A percentile compares a stretch with the other conserved stretches of the same genome.
These are phyloP conservation scores for Phoxinus phoxinus DNA, from an alignment of 2,113 vertebrate species.

Conservation along the genomic window DNA sequence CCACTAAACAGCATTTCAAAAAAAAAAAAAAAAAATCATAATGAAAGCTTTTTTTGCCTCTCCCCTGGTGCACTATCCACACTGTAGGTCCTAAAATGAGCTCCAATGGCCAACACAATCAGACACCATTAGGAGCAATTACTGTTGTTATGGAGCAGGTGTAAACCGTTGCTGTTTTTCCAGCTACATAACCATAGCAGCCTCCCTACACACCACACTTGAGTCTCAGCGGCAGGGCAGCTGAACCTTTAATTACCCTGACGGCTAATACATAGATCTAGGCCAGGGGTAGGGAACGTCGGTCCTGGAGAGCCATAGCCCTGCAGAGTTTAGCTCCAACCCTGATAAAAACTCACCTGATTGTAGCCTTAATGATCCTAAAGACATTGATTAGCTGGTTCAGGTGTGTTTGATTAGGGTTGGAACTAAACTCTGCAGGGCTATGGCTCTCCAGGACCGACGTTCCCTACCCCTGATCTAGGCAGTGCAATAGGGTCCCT, in stretches of 20 bases:
- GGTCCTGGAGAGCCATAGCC: too few relatives aligned
- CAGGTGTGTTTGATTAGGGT: too few relatives aligned
- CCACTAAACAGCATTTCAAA: too few relatives aligned
- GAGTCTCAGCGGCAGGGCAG: slow-evolving; percentile 16
- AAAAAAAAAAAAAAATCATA: background rate
- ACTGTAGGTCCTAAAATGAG: slow-evolving; percentile 22
- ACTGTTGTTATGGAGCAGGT: slow-evolving; percentile 30
- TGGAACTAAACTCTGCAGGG: too few relatives aligned
- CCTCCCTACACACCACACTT: slow-evolving; percentile 22
- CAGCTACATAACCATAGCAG: slow-evolving; percentile 60
- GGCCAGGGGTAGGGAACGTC: too few relatives aligned
- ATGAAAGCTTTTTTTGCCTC: background rate
- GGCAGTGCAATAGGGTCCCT: background rate
- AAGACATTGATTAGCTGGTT: too few relatives aligned
- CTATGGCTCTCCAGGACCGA: too few relatives aligned
- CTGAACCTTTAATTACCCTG: slow-evolving; percentile 26
- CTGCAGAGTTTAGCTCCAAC: too few relatives aligned
- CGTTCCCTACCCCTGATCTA: too few relatives aligned
- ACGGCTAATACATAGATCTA: background rate
- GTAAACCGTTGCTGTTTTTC: slow-evolving; percentile 57
- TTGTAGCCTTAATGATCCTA: too few relatives aligned
- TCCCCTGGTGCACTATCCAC: background rate
- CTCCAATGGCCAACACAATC: slow-evolving; percentile 56
- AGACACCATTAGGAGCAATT: slow-evolving; percentile 57
- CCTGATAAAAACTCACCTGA: too few relatives aligned